phyloP scores from a whole-genome alignment of 2,797 vertebrate species.

The Anguilla pacifica region DNA sequence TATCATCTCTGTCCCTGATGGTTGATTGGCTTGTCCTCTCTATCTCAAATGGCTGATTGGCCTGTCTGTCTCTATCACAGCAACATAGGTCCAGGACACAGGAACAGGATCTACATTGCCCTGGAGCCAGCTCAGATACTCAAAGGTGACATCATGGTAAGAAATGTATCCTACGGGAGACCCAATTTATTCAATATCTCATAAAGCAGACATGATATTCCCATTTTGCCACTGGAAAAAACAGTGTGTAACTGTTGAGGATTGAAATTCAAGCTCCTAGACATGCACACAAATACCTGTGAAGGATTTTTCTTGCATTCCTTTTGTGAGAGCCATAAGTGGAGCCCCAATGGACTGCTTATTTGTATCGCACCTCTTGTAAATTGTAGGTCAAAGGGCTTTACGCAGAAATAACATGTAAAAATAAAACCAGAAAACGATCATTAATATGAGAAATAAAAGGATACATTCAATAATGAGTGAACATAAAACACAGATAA shows the following conservation, averaged over 20 bases:
- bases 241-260: not conserved
- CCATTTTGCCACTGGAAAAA: not conserved
- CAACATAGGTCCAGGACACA: constrained; percentile 78
- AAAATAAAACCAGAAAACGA: no score
- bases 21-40: not conserved
- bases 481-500: not conserved
- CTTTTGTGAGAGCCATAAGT: not conserved
- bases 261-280: not conserved
- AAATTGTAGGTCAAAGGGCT: not conserved
- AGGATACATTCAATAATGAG: no score
- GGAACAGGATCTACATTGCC: constrained; percentile 78
- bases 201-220: not conserved
- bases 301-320: not conserved
- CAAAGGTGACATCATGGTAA: constrained; percentile 96
- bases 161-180: constrained; percentile 23
- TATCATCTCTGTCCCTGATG: not conserved
- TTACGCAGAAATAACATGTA: not conserved
- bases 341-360: not conserved
- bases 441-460: no score
- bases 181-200: not conserved
- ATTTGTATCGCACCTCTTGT: not conserved
- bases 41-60: not conserved
- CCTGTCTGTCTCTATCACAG: constrained; percentile 54
- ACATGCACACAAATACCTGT: not conserved
- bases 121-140: constrained; percentile 91